These are phyloP conservation scores for Micropterix aruncella DNA, from an alignment of 2,888 invertebrate species.

Conservation along the genomic window DNA sequence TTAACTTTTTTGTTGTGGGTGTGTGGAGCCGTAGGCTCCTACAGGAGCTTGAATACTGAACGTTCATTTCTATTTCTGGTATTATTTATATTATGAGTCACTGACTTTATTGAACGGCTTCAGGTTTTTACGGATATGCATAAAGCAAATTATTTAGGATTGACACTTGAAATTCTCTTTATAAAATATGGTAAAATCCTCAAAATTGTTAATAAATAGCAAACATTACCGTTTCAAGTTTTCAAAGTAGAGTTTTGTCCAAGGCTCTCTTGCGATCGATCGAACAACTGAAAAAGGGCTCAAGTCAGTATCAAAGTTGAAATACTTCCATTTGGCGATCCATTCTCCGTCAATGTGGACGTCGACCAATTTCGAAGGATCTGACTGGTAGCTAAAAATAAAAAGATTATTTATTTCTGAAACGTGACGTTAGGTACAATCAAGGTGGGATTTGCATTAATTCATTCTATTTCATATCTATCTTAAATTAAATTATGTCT, in stretches of 20 bases:
- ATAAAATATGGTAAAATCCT: no score
- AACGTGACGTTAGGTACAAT: background rate
- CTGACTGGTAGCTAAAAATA: slow-evolving; percentile 29
- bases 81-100: no score
- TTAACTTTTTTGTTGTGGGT: no score
- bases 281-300: slow-evolving; percentile 50
- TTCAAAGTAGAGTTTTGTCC: slow-evolving; percentile 55
- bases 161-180: no score
- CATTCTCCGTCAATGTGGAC: slow-evolving; percentile 50
- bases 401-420: slow-evolving; percentile 1
- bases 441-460: background rate
- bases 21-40: no score
- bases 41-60: no score
- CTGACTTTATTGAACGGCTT: no score
- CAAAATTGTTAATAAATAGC: slow-evolving; percentile 1
- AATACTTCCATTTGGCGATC: slow-evolving; percentile 44
- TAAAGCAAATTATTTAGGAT: no score
- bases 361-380: slow-evolving; percentile 31
- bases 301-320: slow-evolving; percentile 62
- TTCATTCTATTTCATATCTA: background rate
- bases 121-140: no score
- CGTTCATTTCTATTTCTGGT: no score
- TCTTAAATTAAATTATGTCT: no score
- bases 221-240: slow-evolving; percentile 26
- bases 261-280: slow-evolving; percentile 60